phyloP scores from a whole-genome alignment of 2,113 vertebrate genomes.

The Dasypus novemcinctus region DNA sequence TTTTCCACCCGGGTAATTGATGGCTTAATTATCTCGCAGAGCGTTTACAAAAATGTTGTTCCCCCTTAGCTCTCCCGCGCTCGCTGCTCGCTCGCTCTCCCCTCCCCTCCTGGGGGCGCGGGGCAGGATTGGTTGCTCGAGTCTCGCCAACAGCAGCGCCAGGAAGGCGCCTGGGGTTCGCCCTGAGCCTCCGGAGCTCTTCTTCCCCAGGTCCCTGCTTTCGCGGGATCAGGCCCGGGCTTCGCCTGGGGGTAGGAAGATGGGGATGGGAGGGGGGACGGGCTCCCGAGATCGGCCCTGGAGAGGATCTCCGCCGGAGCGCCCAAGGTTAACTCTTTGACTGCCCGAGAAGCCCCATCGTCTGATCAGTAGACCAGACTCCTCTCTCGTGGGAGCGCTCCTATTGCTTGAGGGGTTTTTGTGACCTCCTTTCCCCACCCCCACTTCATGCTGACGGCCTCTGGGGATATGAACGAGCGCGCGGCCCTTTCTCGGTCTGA shows the following conservation, averaged over 20 bases:
- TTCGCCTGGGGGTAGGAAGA: too few species aligned
- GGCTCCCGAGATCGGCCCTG: not conserved
- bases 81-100: not conserved
- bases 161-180: not conserved
- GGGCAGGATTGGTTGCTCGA: constrained; percentile 50
- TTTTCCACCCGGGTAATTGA: constrained; percentile 74
- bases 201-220: not conserved
- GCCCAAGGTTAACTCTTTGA: constrained; percentile 13
- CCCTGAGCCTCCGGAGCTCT: not conserved
- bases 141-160: not conserved
- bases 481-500: not conserved
- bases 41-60: constrained; percentile 63
- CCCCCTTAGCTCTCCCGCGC: constrained; percentile 52
- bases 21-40: constrained; percentile 75
- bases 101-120: constrained; percentile 41
- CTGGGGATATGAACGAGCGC: not conserved
- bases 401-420: not conserved
- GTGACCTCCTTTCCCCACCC: not conserved
- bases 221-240: not conserved
- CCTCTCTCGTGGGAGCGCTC: not conserved
- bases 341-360: not conserved
- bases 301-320: not conserved
- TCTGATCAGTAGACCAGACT: not conserved
- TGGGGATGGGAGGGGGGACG: not conserved
- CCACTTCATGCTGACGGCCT: not conserved